Evolutionary conservation across 2,113 vertebrate genomes (phyloP), one percentile per base, ranked within the genome.

Genomic region (Muscicapa adusta): DNA sequence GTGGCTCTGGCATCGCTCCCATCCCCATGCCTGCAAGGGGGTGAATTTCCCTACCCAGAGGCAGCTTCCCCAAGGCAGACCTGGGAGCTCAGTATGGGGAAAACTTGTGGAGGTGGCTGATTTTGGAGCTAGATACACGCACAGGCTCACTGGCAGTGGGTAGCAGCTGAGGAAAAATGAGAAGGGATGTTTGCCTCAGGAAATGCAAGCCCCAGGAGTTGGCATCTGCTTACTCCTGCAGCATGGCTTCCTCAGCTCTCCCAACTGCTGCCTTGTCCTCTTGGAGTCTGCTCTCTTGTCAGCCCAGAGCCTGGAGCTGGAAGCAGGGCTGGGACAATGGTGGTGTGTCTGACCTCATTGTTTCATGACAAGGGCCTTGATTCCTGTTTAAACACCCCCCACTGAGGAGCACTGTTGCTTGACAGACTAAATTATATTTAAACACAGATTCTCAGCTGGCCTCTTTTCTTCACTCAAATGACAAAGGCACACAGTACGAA

Each of bases 341-440:
- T 36, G 15, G 5, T 36, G 6, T 45, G 48, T 47, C 56, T 86
- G 71, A 83, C 91, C 72, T 96, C 75, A 23, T 48, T 89, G 74
- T 38, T 26, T 83, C 20, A 36, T 14, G 31, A 38, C 48, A 88
- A 79, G 34, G 0, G 2, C 38, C n/a, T 82, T 25, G 34, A 77
- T 58, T 89, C 74, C 82, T 56, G 1, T 74, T 94, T 74, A 81
- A 96, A 82, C 38, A 88, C 31, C 66, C 74, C 88, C 47, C 57
- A 28, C 74, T 0, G 7, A 88, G 86, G 28, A 90, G 33, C 62
- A 22, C 33, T 94, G 73, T 78, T 92, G n/a, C 92, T 93, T 95
- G 89, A 89, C 57, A 76, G 88, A 33, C 82, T 91, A 93, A 96
- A 97, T 94, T 94, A 34, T 58, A 91, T 90, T 94, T 91, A 94